Evolutionary conservation across 2,888 invertebrate genomes (phyloP).

Genomic region (Synanthedon myopaeformis): DNA sequence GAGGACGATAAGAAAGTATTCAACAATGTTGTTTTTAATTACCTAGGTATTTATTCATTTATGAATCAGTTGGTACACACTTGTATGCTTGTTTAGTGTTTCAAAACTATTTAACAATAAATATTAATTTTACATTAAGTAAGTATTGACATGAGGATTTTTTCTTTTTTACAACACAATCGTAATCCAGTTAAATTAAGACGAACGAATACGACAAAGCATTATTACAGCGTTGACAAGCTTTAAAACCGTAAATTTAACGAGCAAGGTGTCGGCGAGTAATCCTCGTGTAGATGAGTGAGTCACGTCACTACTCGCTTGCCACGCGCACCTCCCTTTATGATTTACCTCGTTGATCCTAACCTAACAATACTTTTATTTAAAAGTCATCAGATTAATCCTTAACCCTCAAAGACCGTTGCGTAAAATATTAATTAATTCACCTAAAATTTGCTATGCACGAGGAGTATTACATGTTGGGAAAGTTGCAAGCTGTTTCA

Average conservation of each 20-base stretch:
- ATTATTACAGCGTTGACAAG: constrained; percentile 56
- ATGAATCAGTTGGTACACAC: too few species aligned
- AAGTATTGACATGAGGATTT: not conserved
- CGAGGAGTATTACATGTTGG: constrained; percentile 2
- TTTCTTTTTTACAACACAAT: constrained; percentile 15
- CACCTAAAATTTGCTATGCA: constrained; percentile 8
- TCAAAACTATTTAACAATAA: too few species aligned
- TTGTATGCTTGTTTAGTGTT: too few species aligned
- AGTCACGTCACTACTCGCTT: constrained; percentile 41
- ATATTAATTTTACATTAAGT: too few species aligned
- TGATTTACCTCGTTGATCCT: constrained; percentile 28
- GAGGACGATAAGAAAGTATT: too few species aligned
- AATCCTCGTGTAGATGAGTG: constrained; percentile 37
- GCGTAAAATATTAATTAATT: constrained; percentile 1
- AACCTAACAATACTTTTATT: constrained; percentile 50
- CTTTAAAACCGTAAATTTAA: constrained; percentile 41
- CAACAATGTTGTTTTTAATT: too few species aligned
- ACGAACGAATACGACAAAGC: constrained; percentile 28
- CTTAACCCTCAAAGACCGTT: constrained; percentile 14
- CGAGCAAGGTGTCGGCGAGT: constrained; percentile 46
- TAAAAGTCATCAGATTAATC: constrained; percentile 50
- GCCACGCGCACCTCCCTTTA: constrained; percentile 30
- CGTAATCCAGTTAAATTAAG: constrained; percentile 51
- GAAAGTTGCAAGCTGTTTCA: too few species aligned
- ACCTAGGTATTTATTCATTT: too few species aligned